phyloP scores from a whole-genome alignment of 1,140 invertebrate species.

The Papilio xuthus region DNA sequence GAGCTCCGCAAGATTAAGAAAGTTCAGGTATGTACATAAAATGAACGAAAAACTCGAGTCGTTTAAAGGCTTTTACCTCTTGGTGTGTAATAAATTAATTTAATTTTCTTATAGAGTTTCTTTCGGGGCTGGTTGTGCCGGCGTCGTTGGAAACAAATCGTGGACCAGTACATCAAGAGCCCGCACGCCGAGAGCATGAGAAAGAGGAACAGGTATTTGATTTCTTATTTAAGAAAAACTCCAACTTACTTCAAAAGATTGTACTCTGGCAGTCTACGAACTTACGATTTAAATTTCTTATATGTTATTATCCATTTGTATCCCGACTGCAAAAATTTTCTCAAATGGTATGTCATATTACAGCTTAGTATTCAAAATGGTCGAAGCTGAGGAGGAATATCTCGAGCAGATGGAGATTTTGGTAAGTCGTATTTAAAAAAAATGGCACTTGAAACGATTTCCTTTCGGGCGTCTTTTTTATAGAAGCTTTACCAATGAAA shows the following conservation, averaged over 20 bases:
- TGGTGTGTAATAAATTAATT: background rate
- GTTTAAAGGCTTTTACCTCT: background rate
- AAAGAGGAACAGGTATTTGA: slow-evolving; percentile 91
- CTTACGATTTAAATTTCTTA: no score
- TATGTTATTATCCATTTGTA: no score
- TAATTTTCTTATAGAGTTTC: slow-evolving; percentile 87
- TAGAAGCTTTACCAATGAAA: background rate
- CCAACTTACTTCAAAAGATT: background rate
- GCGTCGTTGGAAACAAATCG: slow-evolving; percentile 97
- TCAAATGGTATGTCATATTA: slow-evolving; percentile 44
- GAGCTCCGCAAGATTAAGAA: slow-evolving; percentile 96
- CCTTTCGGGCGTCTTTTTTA: background rate
- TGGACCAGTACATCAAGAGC: slow-evolving; percentile 97
- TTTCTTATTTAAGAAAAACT: background rate
- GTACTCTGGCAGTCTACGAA: no score
- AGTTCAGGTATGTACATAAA: slow-evolving; percentile 81
- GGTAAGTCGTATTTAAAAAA: slow-evolving; percentile 52
- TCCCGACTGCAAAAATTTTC: background rate
- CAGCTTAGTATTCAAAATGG: slow-evolving; percentile 95
- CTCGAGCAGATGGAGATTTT: slow-evolving; percentile 94
- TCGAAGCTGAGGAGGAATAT: slow-evolving; percentile 95
- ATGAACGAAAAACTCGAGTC: no score
- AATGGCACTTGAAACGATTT: background rate
- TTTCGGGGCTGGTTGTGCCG: slow-evolving; percentile 97
- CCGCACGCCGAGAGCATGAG: slow-evolving; percentile 97